Percentiles rank a stretch among this genome's conserved stretches.
phyloP scores from a whole-genome alignment of 2,888 invertebrate species.

The Coecobrya sp. region DNA sequence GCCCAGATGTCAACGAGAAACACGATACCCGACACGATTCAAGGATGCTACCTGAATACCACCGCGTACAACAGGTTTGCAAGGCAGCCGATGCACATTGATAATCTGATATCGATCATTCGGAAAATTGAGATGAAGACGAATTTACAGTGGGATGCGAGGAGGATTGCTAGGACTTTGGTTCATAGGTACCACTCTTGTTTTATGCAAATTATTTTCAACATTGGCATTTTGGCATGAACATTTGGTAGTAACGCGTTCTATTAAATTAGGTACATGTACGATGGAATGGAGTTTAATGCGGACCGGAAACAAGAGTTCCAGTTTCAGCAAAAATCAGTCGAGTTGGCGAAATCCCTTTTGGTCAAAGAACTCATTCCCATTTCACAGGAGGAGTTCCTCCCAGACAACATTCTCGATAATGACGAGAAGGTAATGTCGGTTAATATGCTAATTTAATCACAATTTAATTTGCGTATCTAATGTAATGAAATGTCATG shows the following conservation, averaged over 20 bases:
- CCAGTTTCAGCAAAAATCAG: constrained; percentile 70
- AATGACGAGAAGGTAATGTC: constrained; percentile 85
- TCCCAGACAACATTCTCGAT: constrained; percentile 83
- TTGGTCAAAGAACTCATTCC: constrained; percentile 82
- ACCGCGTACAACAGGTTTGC: constrained; percentile 85
- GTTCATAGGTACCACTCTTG: constrained; percentile 83
- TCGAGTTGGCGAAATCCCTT: constrained; percentile 76
- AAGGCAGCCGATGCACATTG: constrained; percentile 85
- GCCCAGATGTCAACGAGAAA: constrained; percentile 69
- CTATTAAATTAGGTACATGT: constrained; percentile 81
- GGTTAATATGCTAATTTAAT: background rate
- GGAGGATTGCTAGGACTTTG: constrained; percentile 82
- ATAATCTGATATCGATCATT: constrained; percentile 85
- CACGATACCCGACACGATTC: constrained; percentile 79
- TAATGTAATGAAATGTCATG: too few species aligned
- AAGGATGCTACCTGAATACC: constrained; percentile 83
- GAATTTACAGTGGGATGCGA: constrained; percentile 79
- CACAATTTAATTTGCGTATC: too few species aligned
- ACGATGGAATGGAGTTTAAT: constrained; percentile 83
- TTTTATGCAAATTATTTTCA: too few species aligned
- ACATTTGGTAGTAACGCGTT: too few species aligned
- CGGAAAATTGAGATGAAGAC: constrained; percentile 85
- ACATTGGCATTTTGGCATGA: too few species aligned
- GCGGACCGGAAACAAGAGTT: constrained; percentile 74
- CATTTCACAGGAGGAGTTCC: constrained; percentile 72